Conservation (phyloP, 2,113 vertebrate species). For the Collichthys lucidus region DNA sequence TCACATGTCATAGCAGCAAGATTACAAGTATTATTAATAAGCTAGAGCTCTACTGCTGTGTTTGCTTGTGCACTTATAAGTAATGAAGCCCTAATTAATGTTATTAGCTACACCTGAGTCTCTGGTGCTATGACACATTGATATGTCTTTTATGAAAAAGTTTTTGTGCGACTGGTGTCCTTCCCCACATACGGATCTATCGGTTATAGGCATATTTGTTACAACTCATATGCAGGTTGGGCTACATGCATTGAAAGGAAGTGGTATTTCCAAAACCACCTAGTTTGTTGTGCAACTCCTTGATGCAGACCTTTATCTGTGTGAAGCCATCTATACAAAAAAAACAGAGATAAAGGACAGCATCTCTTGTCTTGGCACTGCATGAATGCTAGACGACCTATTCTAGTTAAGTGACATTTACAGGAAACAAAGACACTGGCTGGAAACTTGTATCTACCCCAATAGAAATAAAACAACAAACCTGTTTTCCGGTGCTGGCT, state of each 20-base stretch:
- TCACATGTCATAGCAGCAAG: neutral
- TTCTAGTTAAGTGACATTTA: neutral
- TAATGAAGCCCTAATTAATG: neutral
- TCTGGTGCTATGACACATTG: neutral
- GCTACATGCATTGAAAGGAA: slow-evolving; percentile 30
- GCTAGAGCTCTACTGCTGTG: neutral
- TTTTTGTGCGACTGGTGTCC: neutral
- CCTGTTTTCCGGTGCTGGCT: slow-evolving; percentile 75
- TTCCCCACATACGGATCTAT: neutral
- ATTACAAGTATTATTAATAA: neutral
- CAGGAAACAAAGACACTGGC: neutral
- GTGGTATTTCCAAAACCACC: slow-evolving; percentile 18
- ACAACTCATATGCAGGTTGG: neutral
- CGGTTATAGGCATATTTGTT: neutral
- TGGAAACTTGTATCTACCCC: neutral
- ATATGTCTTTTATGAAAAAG: neutral
- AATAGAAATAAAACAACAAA: slow-evolving; percentile 36
- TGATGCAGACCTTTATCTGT: neutral
- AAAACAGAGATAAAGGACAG: neutral
- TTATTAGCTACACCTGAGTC: neutral
- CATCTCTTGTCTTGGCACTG: neutral
- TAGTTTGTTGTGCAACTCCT: slow-evolving; percentile 2
- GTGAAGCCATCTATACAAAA: neutral
- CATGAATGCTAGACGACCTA: neutral
- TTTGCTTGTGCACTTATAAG: neutral